A percentile compares a stretch with the other conserved stretches of the same genome.
phyloP scores from a whole-genome alignment of 2,888 invertebrate genomes.

The Clusia tigrina region DNA sequence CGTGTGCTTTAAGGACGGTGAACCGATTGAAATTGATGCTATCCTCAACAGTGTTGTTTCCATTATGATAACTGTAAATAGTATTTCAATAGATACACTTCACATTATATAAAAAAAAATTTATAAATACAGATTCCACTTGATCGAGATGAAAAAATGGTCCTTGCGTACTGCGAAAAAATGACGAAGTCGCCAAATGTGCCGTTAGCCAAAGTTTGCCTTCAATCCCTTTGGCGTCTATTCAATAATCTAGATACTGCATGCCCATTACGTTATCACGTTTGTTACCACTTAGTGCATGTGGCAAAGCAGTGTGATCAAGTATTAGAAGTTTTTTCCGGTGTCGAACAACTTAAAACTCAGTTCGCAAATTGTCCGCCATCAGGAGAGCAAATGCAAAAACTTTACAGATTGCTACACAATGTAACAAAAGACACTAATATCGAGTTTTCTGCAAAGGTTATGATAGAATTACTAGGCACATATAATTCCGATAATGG shows the following conservation, averaged over 20 bases:
- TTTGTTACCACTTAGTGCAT: constrained; percentile 90
- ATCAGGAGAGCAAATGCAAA: constrained; percentile 89
- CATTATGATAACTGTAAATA: constrained; percentile 84
- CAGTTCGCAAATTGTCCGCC: constrained; percentile 83
- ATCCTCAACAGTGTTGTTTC: constrained; percentile 96
- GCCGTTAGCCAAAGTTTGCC: constrained; percentile 80
- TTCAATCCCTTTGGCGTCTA: constrained; percentile 89
- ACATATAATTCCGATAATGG: constrained; percentile 98
- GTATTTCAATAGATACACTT: constrained; percentile 13
- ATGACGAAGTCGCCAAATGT: constrained; percentile 85
- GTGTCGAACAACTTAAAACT: constrained; percentile 82
- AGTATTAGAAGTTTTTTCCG: constrained; percentile 83
- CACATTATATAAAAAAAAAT: constrained; percentile 5
- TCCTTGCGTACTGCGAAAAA: constrained; percentile 91
- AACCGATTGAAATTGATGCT: constrained; percentile 88
- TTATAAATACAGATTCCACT: constrained; percentile 75
- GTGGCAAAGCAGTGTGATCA: constrained; percentile 89
- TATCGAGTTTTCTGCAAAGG: constrained; percentile 89
- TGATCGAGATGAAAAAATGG: constrained; percentile 87
- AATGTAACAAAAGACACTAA: constrained; percentile 88
- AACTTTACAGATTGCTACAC: constrained; percentile 86
- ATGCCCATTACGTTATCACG: constrained; percentile 87
- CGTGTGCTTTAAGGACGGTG: constrained; percentile 87
- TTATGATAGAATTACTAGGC: constrained; percentile 95
- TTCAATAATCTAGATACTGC: constrained; percentile 89